A percentile compares a stretch with the other conserved stretches of the same genome.
Conservation (phyloP, 2,797 vertebrate genomes). For the Pitangus sulphuratus region DNA sequence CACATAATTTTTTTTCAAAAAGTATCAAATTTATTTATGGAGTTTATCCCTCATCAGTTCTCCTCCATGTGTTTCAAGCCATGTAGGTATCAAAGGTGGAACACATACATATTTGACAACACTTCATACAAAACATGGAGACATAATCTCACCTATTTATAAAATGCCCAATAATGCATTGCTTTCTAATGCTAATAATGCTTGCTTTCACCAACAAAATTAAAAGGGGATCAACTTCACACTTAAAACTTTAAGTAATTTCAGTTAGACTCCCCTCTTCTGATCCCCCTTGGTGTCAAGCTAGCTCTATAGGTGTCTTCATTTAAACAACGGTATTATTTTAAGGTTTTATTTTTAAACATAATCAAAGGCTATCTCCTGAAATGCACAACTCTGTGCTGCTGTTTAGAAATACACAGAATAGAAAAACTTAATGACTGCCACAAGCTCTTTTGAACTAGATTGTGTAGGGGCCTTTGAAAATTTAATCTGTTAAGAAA, state of each 20-base stretch:
- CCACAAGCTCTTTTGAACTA: background rate
- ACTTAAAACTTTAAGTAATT: background rate
- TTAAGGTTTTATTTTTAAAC: background rate
- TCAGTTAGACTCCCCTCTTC: background rate
- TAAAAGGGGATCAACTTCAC: background rate
- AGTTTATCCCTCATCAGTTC: constrained; percentile 4
- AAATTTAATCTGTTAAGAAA: background rate
- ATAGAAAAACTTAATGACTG: background rate
- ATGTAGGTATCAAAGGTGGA: background rate
- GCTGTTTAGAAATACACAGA: background rate
- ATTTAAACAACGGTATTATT: background rate
- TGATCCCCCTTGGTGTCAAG: background rate
- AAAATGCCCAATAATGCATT: background rate
- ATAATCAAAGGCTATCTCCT: background rate
- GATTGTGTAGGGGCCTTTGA: background rate
- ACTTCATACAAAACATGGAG: background rate
- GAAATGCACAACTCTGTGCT: background rate
- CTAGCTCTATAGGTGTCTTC: background rate
- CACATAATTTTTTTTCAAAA: constrained; percentile 45
- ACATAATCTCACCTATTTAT: background rate
- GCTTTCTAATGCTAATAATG: background rate
- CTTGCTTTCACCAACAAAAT: constrained; percentile 22
- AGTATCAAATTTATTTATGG: constrained; percentile 77
- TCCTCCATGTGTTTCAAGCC: background rate
- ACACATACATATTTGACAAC: background rate